Evolutionary conservation across 2,113 vertebrate species (phyloP), one percentile per base, ranked within the genome.

Genomic region (Athene cunicularia): DNA sequence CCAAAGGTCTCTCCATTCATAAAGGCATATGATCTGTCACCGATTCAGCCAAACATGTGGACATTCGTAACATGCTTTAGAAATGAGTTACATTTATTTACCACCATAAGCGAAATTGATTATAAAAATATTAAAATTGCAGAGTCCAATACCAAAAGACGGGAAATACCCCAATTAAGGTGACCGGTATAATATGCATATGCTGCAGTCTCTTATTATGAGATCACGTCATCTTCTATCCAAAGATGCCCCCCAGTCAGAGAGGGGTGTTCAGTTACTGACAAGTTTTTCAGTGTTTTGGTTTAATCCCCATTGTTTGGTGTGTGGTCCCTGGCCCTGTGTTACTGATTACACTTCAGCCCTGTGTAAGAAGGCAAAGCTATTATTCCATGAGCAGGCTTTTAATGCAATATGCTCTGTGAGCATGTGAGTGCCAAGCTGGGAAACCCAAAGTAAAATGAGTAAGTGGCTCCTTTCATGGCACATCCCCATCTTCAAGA

Each of bases 71-170:
- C 1, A 0, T 89, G 70, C 39, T 91, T 95, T 91, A 50, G 62
- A 95, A 90, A 80, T 75, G 8, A 92, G 52, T 49, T 95, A 56
- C 52, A 12, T 6, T 70, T 66, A 90, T 88, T 76, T 89, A 58
- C 45, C 41, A 53, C n/a, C 2, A 1, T 70, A 85, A 82, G 53
- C 3, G 33, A 80, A 94, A 85, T 19, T 70, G 68, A 76, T 90
- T 72, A 89, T 75, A 66, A 75, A 89, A 79, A 91, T 79, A 24
- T 8, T 89, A 58, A 82, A 67, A 89, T 79, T 33, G 12, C 18
- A 20, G 37, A 66, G 58, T n/a, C 39, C 6, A 6, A 45, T 32
- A 76, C 13, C 32, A 70, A n/a, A 88, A 73, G 49, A 59, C 47
- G 80, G 68, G 58, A 91, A 90, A 85, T 64, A n/a, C 18, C 33